These are phyloP conservation scores for Dicrostonyx torquatus DNA, from an alignment of 2,797 vertebrate genomes.

Conservation along the genomic window DNA sequence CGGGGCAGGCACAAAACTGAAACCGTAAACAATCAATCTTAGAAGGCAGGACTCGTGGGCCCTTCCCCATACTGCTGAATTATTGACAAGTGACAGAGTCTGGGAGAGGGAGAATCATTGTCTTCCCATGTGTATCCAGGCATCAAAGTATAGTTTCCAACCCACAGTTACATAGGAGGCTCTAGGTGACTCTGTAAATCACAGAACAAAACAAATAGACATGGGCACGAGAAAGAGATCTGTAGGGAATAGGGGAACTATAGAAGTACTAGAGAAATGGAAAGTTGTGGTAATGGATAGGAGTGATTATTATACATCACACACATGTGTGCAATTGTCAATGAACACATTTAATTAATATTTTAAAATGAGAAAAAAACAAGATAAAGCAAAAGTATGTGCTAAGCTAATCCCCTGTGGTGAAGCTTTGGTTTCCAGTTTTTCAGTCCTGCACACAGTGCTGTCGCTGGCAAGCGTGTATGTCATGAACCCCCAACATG, in stretches of 20 bases:
- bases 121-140: neutral
- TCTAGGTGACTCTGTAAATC: neutral
- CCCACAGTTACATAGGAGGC: too few species aligned
- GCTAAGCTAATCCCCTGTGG: neutral
- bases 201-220: neutral
- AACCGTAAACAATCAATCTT: neutral
- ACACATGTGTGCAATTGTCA: neutral
- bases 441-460: neutral
- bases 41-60: neutral
- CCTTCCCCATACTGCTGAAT: neutral
- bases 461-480: neutral
- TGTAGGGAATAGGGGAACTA: neutral
- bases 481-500: neutral
- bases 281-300: neutral
- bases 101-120: neutral
- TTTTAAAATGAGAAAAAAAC: neutral
- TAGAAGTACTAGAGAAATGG: neutral
- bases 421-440: neutral
- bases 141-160: neutral
- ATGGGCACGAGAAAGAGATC: neutral
- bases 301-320: neutral
- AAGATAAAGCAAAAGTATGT: neutral
- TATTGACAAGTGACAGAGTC: neutral
- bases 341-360: neutral
- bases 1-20: neutral